Base-by-base conservation (phyloP, 2,113 vertebrate species). In the Phyllostomus discolor region DNA sequence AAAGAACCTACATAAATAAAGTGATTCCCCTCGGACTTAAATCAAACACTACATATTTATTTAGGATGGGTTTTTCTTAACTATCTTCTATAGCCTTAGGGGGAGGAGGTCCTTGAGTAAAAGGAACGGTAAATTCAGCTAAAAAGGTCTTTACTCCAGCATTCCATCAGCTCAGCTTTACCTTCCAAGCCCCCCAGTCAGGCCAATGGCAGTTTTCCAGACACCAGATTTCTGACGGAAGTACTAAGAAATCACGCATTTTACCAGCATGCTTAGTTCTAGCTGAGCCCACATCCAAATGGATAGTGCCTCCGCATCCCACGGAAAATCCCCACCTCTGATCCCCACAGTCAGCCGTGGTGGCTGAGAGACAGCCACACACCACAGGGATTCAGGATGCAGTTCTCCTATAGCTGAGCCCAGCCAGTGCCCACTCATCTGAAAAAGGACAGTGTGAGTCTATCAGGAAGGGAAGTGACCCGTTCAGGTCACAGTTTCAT, bases 1-100 rank as follows among this genome's bases (percentile, higher is more conserved):
- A 46, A 7, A 90, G 66, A 72, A 50, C 48, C 46, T 72, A 50
- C 80, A 3, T 80, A 69, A 92, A 95, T 76, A 91, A 96, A 97
- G n/a, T 46, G 2, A 12, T 64, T 94, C 54, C 14, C 70, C 57
- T 90, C 24, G 28, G 88, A 91, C 33, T 91, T 91, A 97, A 93
- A 69, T 70, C 54, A 81, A 52, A 94, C 33, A 38, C n/a, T 95
- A 26, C 50, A 82, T 67, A 69, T 0, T 64, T 90, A 73, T 35
- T 43, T 67, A 43, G 12, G 17, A 33, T 59, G 24, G 22, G 17
- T 78, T 69, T 73, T 78, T 78, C 52, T 46, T 28, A 76, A 52
- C 64, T 43, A 70, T 88, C 31, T 93, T 88, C 33, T 80, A n/a
- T 41, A 35, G 28, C 62, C 50, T 76, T 33, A 33, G 15, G 59